These are phyloP conservation scores for Pelusios castaneus DNA, from an alignment of 2,113 vertebrate species.

Conservation along the genomic window DNA sequence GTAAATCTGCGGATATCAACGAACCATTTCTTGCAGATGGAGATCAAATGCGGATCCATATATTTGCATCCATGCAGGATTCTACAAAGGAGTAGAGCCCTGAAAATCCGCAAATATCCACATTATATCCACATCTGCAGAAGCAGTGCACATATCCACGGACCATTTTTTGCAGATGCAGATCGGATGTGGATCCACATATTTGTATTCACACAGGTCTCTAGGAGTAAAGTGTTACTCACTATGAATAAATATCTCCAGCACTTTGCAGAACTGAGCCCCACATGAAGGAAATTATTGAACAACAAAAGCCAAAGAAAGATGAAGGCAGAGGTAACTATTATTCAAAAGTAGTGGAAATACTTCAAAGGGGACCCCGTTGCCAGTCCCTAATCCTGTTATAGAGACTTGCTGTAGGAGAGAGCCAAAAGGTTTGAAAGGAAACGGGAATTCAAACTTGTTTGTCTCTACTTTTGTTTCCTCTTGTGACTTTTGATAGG, in stretches of 20 bases:
- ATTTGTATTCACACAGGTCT: no score
- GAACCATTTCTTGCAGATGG: no score
- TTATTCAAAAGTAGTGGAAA: background rate
- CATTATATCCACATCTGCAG: no score
- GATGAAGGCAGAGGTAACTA: background rate
- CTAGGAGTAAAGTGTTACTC: background rate
- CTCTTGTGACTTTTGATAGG: background rate
- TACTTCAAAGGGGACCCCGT: fast-evolving
- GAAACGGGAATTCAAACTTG: background rate
- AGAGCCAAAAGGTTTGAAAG: background rate
- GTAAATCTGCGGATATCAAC: no score
- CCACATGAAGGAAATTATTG: background rate
- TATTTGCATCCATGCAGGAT: no score
- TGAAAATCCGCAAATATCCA: no score
- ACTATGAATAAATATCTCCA: background rate
- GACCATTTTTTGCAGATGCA: no score
- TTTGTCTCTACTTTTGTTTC: background rate
- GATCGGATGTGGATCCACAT: no score
- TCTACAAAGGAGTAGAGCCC: no score
- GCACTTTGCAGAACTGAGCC: background rate
- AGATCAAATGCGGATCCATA: no score
- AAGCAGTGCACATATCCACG: no score
- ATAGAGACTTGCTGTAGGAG: background rate
- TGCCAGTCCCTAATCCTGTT: background rate
- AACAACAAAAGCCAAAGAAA: background rate